Conservation (phyloP, 2,888 invertebrate species). For the Pristionchus arcanus region DNA sequence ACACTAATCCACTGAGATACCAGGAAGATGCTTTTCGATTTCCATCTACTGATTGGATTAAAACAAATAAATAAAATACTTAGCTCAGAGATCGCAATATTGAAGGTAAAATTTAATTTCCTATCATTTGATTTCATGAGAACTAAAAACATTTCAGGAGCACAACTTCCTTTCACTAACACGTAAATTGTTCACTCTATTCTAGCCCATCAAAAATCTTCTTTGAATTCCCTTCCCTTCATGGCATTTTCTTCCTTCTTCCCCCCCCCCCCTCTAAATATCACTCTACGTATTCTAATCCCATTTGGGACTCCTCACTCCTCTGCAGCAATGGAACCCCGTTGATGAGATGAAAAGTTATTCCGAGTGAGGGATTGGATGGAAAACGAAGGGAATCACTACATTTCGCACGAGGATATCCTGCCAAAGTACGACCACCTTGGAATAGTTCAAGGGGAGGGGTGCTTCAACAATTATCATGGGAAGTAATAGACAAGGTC, state of each 20-base stretch:
- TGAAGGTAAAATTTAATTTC: not conserved
- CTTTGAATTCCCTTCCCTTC: not conserved
- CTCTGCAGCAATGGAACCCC: not conserved
- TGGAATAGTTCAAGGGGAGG: not conserved
- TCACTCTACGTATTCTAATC: slow-evolving; percentile 20
- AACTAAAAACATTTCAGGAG: not conserved
- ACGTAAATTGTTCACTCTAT: not conserved
- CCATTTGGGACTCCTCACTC: not conserved
- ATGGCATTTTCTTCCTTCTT: not conserved
- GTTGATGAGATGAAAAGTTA: slow-evolving; percentile 15
- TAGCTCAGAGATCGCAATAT: not conserved
- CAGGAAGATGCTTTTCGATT: not conserved
- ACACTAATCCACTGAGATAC: not conserved
- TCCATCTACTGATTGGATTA: not conserved
- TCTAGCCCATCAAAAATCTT: not conserved
- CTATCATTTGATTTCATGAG: not conserved
- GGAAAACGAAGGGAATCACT: not conserved
- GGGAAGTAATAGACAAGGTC: not conserved
- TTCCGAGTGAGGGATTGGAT: not conserved
- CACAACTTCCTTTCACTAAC: not conserved
- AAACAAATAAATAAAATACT: not conserved
- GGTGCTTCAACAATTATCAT: not conserved
- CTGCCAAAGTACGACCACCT: not conserved
- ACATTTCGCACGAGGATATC: not conserved
- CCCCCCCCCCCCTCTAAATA: slow-evolving; percentile 7